Conservation (phyloP, 2,888 invertebrate genomes). For the Perizoma flavofasciatum region DNA sequence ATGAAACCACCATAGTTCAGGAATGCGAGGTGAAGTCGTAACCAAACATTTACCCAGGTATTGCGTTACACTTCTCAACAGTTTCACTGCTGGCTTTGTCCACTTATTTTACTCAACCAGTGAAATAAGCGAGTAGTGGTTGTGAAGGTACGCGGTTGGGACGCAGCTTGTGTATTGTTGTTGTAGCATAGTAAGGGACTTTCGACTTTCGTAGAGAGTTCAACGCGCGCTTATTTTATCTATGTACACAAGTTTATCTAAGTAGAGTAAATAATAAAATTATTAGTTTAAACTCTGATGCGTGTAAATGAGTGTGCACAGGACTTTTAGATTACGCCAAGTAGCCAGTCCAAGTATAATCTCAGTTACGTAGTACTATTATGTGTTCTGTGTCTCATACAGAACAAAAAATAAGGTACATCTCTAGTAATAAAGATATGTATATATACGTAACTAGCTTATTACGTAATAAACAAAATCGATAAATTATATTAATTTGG, state of each 20-base stretch:
- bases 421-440: too few relatives aligned
- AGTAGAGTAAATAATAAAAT: conserved; percentile 50
- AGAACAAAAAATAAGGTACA: too few relatives aligned
- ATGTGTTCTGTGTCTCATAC: too few relatives aligned
- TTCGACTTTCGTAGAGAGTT: conserved; percentile 73
- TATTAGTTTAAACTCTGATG: conserved; percentile 44
- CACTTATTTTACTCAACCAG: background rate
- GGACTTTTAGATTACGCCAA: conserved; percentile 27
- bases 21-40: conserved; percentile 52
- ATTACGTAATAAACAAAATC: background rate
- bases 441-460: too few relatives aligned
- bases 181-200: conserved; percentile 37
- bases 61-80: conserved; percentile 7
- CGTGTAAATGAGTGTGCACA: conserved; percentile 39
- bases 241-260: conserved; percentile 49
- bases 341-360: conserved; percentile 11
- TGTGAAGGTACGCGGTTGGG: conserved; percentile 4
- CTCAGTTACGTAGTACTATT: too few relatives aligned
- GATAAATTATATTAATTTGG: too few relatives aligned
- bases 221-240: conserved; percentile 64
- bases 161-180: conserved; percentile 23
- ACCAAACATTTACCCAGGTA: conserved; percentile 35
- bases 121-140: conserved; percentile 32
- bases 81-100: conserved; percentile 34
- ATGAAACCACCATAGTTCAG: conserved; percentile 37